Base-by-base conservation (phyloP, 2,888 invertebrate genomes). In the Camponotus fellah region DNA sequence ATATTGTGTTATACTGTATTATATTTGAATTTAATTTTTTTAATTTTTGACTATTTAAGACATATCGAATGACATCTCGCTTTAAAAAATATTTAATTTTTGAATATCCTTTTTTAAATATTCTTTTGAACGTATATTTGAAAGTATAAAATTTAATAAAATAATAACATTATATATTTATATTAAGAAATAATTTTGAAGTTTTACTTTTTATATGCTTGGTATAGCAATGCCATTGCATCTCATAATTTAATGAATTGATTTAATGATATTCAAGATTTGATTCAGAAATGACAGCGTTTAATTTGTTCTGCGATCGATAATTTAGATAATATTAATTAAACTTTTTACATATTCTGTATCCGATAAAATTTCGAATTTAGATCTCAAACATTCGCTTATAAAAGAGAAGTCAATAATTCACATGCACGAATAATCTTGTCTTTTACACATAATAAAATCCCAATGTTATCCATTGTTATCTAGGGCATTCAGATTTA, bases 391-490 rank as follows among this genome's bases (percentile, higher is more conserved):
- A 8, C n/a, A 46, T 14, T 3, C 8, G 14, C 14, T 43, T 5
- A 46, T 66, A 37, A 0, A 9, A 3, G 8, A 69, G 26, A 77
- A 40, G 40, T 75, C 64, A 40, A 49, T 21, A n/a, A 77, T 56
- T 40, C 40, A 77, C 10, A 40, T 43, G 12, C 46, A 49, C 10
- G 17, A 37, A 68, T n/a, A 26, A 49, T 56, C 21, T 65, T 40
- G n/a, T n/a, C 40, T 56, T 77, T 40, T 26, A 32, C 53, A 56
- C n/a, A n/a, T 9, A n/a, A 77, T 71, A 69, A 69, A 56, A 56
- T 71, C 53, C 26, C 4, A 26, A 26, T 40, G 12, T 77, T 77
- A 71, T 53, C 0, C 37, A 21, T 3, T 10, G n/a, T 56, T 4
- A 53, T 32, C n/a, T 9, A 56, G 8, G n/a, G 40, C 46, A 26